Evolutionary conservation across 2,113 vertebrate species (phyloP), one percentile per base, ranked within the genome.

Genomic region (Perca schrenkii): DNA sequence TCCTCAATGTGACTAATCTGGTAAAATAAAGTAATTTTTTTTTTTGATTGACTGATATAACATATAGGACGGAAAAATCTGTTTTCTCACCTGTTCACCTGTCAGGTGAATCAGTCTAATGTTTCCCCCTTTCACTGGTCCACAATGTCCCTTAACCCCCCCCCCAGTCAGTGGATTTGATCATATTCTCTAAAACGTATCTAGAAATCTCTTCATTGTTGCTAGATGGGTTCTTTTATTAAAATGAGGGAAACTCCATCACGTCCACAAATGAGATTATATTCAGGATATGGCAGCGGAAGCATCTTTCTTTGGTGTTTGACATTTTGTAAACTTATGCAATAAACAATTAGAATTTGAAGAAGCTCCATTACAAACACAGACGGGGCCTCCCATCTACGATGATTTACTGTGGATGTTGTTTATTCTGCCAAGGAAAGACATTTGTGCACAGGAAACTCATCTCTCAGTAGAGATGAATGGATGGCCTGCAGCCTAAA

Each of bases 391-490:
- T 73, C 69, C 31, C 54, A 49, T 89, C 89, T 86, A 87, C 68
- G 70, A 78, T 77, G 74, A 89, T 90, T 86, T 83, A 88, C 60
- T 70, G n/a, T 67, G 76, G 63, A 74, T 66, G 73, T 70, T 91
- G 77, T 86, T 87, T 86, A 77, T 54, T 79, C 74, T 69, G 68
- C 76, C 49, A 61, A 72, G 64, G 86, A 53, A 81, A 85, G 57
- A 72, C 28, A 62, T 78, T 80, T 82, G 76, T 67, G 73, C 65
- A 80, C 83, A 85, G 88, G 92, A 91, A 91, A 71, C 67, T 22
- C 73, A 53, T 86, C 52, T 71, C 60, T 83, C 54, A 75, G 79
- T 31, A 72, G 71, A 82, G 65, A 80, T 84, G 52, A 81, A 57
- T 61, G 28, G 50, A 81, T 72, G 84, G 69, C 80, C 80, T 56